These are phyloP conservation scores for Athetis lepigone DNA, from an alignment of 2,888 invertebrate genomes.

Conservation along the genomic window DNA sequence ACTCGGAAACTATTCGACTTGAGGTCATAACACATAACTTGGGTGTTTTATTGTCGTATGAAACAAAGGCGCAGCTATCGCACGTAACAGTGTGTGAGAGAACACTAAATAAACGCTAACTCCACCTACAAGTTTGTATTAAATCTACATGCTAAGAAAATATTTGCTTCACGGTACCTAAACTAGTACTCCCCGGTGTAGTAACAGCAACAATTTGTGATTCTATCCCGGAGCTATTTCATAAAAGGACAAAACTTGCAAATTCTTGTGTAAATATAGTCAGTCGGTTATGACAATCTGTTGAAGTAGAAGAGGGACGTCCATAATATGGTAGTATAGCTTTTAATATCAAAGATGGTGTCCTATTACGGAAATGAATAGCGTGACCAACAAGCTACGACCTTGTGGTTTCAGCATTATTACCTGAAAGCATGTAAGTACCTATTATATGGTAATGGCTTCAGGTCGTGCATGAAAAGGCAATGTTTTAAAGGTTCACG, in stretches of 20 bases:
- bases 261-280: slow-evolving; percentile 45
- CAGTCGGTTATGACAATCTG: slow-evolving; percentile 25
- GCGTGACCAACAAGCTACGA: slow-evolving; percentile 71
- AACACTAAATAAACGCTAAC: slow-evolving; percentile 65
- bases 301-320: slow-evolving; percentile 32
- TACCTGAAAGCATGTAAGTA: slow-evolving; percentile 53
- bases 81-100: slow-evolving; percentile 60
- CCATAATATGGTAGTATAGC: slow-evolving; percentile 56
- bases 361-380: slow-evolving; percentile 81
- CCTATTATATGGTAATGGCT: slow-evolving; percentile 33
- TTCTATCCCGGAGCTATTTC: slow-evolving; percentile 32
- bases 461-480: slow-evolving; percentile 17
- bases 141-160: slow-evolving; percentile 61
- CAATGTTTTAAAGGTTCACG: not conserved
- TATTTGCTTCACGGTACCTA: slow-evolving; percentile 61
- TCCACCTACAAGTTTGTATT: slow-evolving; percentile 59
- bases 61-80: slow-evolving; percentile 70
- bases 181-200: slow-evolving; percentile 46
- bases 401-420: slow-evolving; percentile 78
- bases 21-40: slow-evolving; percentile 77
- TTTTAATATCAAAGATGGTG: slow-evolving; percentile 70
- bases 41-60: slow-evolving; percentile 71
- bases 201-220: slow-evolving; percentile 45
- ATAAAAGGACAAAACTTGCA: slow-evolving; percentile 31
- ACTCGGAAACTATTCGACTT: slow-evolving; percentile 76